Evolutionary conservation across 2,888 invertebrate species (phyloP), one percentile per base, ranked within the genome.

Genomic region (Diaphora mendica): DNA sequence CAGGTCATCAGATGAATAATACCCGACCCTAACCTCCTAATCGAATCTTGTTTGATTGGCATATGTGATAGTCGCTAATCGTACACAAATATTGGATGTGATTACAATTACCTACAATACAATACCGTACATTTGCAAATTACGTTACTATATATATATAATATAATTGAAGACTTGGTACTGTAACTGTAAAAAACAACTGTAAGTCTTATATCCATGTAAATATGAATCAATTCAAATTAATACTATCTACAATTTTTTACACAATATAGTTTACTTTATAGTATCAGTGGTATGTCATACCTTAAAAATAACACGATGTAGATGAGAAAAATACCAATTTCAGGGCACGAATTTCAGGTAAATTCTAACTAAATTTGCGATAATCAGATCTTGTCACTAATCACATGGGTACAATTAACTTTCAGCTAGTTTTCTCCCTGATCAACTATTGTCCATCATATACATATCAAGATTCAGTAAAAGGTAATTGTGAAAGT

Each of bases 1-100:
- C 85, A 81, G 82, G 80, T 84, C 86, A 85, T 82, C 79, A 78
- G 79, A 82, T 80, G 80, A 80, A 78, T 80, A 75, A 74, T 73
- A 65, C 68, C 69, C 77, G 76, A 77, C 81, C 79, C 74, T 77
- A 79, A 69, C 80, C 76, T 75, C 73, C 79, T 78, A 81, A 83
- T 85, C 76, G 80, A 82, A 85, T 79, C 76, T 73, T 68, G 67
- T 81, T 79, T 82, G 84, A 84, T 84, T 82, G 81, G 78, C 84
- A 77, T 74, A 73, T 77, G 74, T 73, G 76, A 81, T 77, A 79
- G 73, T 71, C 77, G 74, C 72, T 85, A 85, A 85, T 79, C 73
- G 73, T 64, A 78, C 71, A 77, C 77, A 74, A 72, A 75, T 72
- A 39, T 33, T 48, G 26, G 30, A 70, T 59, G 7, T 67, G 67